Evolutionary conservation across 2,888 invertebrate genomes (phyloP).

Genomic region (Macrosoma leucophasiata): DNA sequence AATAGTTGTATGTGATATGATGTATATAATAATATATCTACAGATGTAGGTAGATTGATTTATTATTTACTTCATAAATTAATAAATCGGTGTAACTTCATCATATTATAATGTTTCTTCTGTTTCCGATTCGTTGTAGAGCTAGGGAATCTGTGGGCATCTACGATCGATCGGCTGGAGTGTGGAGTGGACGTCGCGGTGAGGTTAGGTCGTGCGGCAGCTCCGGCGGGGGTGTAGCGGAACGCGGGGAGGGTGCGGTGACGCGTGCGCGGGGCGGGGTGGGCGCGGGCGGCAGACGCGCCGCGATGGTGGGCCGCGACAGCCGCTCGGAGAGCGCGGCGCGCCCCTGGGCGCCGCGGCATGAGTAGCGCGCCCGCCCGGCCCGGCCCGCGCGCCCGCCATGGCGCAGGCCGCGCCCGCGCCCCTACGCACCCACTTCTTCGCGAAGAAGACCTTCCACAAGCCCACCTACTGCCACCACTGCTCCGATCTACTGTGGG

Average conservation of each 20-base stretch:
- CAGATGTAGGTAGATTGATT: too few relatives aligned
- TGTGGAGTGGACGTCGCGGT: slow-evolving; percentile 35
- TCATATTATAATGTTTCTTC: too few relatives aligned
- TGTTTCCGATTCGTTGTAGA: too few relatives aligned
- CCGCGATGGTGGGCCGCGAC: slow-evolving; percentile 76
- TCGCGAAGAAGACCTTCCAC: slow-evolving; percentile 99
- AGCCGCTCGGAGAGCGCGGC: slow-evolving; percentile 75
- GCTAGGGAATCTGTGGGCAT: too few relatives aligned
- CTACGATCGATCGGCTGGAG: slow-evolving; percentile 44
- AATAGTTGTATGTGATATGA: too few relatives aligned
- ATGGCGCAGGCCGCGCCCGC: slow-evolving; percentile 77
- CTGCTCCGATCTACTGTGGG: slow-evolving; percentile 99
- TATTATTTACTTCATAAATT: too few relatives aligned
- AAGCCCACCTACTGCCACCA: slow-evolving; percentile 99
- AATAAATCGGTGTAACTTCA: too few relatives aligned
- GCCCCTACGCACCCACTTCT: slow-evolving; percentile 90
- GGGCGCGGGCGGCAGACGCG: slow-evolving; percentile 66
- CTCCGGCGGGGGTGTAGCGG: slow-evolving; percentile 27
- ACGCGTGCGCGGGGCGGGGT: slow-evolving; percentile 42
- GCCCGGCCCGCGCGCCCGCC: slow-evolving; percentile 73
- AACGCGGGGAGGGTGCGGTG: slow-evolving; percentile 34
- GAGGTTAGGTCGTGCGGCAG: slow-evolving; percentile 44
- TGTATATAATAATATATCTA: too few relatives aligned
- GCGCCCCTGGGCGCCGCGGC: slow-evolving; percentile 76
- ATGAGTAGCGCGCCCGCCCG: slow-evolving; percentile 72